Conservation (phyloP, 2,113 vertebrate species). For the Callopanchax toddi region DNA sequence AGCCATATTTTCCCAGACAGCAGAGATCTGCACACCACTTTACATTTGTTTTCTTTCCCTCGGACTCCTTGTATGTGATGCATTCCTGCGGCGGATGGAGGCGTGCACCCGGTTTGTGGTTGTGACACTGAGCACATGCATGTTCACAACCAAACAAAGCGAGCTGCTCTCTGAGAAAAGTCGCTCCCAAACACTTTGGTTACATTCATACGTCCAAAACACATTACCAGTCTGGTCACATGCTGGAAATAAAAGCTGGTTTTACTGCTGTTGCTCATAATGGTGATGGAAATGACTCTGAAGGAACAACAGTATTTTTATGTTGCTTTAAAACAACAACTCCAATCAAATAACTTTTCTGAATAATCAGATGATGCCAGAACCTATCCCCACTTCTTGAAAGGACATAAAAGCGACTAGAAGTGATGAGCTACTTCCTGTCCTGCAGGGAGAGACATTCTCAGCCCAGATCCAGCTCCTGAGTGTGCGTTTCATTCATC, state of each 20-base stretch:
- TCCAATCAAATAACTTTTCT: too few species aligned
- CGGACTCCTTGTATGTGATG: conserved; percentile 22
- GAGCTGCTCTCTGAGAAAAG: conserved; percentile 18
- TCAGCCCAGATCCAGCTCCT: background rate
- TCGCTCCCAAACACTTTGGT: conserved; percentile 14
- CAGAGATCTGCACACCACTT: background rate
- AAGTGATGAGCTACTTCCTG: conserved; percentile 40
- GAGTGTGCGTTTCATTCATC: conserved; percentile 18
- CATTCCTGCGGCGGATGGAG: conserved; percentile 40
- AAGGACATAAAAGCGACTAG: conserved; percentile 12
- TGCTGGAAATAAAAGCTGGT: conserved; percentile 14
- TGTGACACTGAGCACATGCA: conserved; percentile 24
- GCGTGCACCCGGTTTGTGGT: conserved; percentile 21
- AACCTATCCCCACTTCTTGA: conserved; percentile 27
- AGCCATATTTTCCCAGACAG: background rate
- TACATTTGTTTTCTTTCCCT: conserved; percentile 9
- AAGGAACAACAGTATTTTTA: too few species aligned
- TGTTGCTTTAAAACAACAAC: too few species aligned
- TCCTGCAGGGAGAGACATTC: conserved; percentile 26
- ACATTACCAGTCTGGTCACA: conserved; percentile 26
- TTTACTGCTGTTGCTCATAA: conserved; percentile 2
- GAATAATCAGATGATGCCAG: conserved; percentile 18
- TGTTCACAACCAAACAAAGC: conserved; percentile 18
- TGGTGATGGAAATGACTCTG: background rate
- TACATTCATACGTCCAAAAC: conserved; percentile 30